Conservation (phyloP, 2,888 invertebrate genomes). For the Ischnus inquisitorius region DNA sequence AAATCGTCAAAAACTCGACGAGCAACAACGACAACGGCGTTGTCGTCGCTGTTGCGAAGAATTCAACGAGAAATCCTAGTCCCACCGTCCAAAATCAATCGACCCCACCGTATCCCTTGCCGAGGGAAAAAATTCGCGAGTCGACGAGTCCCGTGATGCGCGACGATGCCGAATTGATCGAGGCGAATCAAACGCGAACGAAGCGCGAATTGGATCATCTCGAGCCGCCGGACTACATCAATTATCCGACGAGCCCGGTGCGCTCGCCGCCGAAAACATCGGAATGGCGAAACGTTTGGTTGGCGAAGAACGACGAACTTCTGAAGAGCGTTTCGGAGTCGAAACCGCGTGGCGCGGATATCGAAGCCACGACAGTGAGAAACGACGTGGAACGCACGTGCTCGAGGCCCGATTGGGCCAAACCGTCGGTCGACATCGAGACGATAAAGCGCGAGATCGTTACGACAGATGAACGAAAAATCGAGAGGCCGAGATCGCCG, state of each 20-base stretch:
- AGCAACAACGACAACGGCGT: conserved; percentile 66
- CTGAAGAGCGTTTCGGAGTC: conserved; percentile 78
- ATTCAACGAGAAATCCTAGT: conserved; percentile 74
- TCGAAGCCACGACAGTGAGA: conserved; percentile 66
- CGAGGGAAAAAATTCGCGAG: conserved; percentile 56
- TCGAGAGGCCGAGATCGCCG: conserved; percentile 78
- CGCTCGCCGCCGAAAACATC: conserved; percentile 81
- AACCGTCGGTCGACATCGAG: conserved; percentile 77
- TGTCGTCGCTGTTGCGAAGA: conserved; percentile 46
- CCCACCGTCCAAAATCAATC: conserved; percentile 65
- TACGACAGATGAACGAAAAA: conserved; percentile 73
- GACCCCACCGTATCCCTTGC: conserved; percentile 28
- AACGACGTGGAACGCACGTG: conserved; percentile 77
- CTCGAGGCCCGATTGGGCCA: conserved; percentile 82
- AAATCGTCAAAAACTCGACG: conserved; percentile 50
- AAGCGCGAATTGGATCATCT: conserved; percentile 73
- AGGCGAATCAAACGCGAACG: conserved; percentile 68
- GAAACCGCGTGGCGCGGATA: conserved; percentile 70
- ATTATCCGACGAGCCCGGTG: conserved; percentile 75
- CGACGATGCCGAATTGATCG: conserved; percentile 75
- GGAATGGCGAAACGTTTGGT: conserved; percentile 83
- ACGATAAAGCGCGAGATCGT: conserved; percentile 76
- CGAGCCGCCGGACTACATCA: conserved; percentile 76
- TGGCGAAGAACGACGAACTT: conserved; percentile 83
- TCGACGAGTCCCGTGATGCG: conserved; percentile 16